Conservation (phyloP, 2,113 vertebrate species). For the Athene noctua region DNA sequence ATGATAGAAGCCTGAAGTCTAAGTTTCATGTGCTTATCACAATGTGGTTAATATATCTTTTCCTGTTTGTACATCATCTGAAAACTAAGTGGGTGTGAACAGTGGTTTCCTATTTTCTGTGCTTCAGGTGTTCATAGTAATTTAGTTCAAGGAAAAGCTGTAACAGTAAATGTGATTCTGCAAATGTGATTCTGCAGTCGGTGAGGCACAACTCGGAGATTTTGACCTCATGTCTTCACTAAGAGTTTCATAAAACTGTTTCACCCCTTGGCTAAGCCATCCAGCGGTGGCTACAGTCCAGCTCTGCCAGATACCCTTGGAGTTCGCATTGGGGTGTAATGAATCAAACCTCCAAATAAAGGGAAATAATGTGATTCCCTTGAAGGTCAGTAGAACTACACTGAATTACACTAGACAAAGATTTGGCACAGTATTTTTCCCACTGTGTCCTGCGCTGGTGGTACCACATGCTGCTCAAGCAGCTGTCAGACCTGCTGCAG, state of each 20-base stretch:
- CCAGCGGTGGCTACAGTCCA: fast-evolving
- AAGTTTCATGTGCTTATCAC: neutral
- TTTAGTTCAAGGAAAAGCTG: neutral
- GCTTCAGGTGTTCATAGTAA: neutral
- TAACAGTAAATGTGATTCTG: too few species aligned
- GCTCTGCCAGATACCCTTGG: neutral
- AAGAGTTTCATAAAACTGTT: neutral
- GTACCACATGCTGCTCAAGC: neutral
- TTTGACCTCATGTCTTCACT: neutral
- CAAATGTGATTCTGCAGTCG: neutral
- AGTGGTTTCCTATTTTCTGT: neutral
- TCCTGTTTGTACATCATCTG: neutral
- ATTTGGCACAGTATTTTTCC: neutral
- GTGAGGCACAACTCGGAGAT: neutral
- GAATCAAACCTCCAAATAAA: neutral
- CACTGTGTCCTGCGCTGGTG: neutral
- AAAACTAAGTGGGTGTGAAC: neutral
- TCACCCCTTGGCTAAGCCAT: neutral
- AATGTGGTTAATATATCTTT: too few species aligned
- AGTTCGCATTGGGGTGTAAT: neutral
- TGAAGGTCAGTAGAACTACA: neutral
- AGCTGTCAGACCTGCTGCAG: neutral
- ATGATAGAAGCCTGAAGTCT: neutral
- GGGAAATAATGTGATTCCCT: neutral
- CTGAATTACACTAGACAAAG: neutral